Conservation (phyloP, 92 coral and sea anemone genomes). For the Porites lobata region DNA sequence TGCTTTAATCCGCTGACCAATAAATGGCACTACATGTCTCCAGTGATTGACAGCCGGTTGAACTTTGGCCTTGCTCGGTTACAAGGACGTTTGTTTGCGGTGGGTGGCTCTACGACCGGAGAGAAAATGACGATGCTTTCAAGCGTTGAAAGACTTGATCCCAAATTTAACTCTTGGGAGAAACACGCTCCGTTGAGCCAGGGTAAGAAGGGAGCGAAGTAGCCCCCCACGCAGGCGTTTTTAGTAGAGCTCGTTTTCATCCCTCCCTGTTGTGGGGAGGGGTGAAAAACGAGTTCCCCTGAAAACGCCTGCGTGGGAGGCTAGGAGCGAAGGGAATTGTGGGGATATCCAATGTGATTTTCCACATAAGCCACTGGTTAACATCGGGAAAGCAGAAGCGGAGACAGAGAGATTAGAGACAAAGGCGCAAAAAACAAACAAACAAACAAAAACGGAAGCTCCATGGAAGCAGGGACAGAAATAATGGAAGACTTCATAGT, state of each 20-base stretch:
- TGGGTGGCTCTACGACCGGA: constrained; percentile 79
- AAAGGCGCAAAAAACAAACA: no score
- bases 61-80: constrained; percentile 84
- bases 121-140: constrained; percentile 69
- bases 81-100: constrained; percentile 65
- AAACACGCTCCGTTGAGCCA: constrained; percentile 17
- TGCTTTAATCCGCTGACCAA: constrained; percentile 87
- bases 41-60: constrained; percentile 73
- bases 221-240: no score
- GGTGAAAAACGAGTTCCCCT: no score
- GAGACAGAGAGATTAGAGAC: no score
- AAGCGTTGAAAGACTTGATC: constrained; percentile 83
- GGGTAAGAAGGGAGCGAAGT: constrained; percentile 67
- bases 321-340: not conserved
- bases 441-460: no score
- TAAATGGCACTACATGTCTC: constrained; percentile 84
- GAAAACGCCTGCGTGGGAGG: no score
- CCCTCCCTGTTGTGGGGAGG: no score
- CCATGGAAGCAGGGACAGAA: no score
- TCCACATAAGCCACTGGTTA: no score
- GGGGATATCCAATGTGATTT: not conserved
- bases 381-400: no score
- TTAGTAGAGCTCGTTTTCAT: no score
- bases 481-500: no score
- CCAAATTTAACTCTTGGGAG: constrained; percentile 86